Base-by-base conservation (phyloP, 2,888 invertebrate genomes). In the Macropis europaea region DNA sequence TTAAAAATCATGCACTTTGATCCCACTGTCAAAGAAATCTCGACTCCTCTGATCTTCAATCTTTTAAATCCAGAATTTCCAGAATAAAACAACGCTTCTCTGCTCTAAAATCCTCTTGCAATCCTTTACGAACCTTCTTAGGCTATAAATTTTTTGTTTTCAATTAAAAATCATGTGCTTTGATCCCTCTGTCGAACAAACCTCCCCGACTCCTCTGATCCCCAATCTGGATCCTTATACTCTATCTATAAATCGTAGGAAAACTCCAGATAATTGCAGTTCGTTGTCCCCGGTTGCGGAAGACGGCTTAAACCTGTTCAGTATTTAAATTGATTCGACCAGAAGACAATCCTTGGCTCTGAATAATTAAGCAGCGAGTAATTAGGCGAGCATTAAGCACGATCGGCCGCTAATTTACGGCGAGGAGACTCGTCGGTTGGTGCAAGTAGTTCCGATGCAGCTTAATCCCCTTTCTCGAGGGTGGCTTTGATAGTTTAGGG, bases 381-480 rank as follows among this genome's bases (percentile, higher is more conserved):
- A 79, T 79, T 76, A 71, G 42, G 13, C 47, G 38, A 57, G 61
- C 69, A 66, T 69, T 76, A 76, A 76, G 54, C 40, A 13, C 52
- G 69, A 69, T 69, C 69, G 75, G 48, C 7, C 59, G 60, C 40
- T 81, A 76, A 76, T 76, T 77, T 62, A 72, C 73, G 60, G 48
- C 60, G 73, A 73, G 66, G 42, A 76, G 68, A 70, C 70, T 45
- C 50, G 43, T 45, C 54, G 61, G 67, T 62, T 60, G 59, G 67
- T 64, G 64, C 61, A 64, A 78, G 62, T 73, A 73, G 60, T 50
- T 73, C 53, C 42, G 48, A 62, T 62, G 69, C 62, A 66, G 69
- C 71, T 83, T 81, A 77, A 83, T 82, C 75, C 59, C 64, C 63
- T 70, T n/a, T 59, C 50, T 53, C 30, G 63, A 57, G 72, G 63